A percentile compares a stretch with the other conserved stretches of the same genome.
Evolutionary conservation across 2,888 invertebrate species (phyloP).

Genomic region (Uropetala carovei): DNA sequence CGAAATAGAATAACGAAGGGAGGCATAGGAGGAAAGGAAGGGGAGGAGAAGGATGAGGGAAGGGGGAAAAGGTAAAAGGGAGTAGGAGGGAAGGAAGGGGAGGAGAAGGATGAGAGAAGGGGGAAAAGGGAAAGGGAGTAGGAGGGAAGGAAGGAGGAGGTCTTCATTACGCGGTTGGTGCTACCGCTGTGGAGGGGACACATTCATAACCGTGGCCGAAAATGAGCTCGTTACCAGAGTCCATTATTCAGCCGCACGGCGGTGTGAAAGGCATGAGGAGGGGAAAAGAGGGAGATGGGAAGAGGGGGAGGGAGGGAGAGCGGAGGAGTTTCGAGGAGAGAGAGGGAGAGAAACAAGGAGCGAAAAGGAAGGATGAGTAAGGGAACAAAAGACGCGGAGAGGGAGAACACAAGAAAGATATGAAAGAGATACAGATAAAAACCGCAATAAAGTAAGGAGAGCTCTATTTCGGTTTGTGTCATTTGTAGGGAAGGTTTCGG

Average conservation of each 20-base stretch:
- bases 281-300: background rate
- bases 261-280: background rate
- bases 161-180: slow-evolving; percentile 1
- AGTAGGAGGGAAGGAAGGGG: background rate
- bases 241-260: slow-evolving; percentile 15
- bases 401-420: background rate
- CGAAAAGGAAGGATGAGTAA: too few relatives aligned
- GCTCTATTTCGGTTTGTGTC: too few relatives aligned
- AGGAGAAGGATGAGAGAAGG: too few relatives aligned
- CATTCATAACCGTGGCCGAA: slow-evolving; percentile 30
- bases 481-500: too few relatives aligned
- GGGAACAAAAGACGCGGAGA: too few relatives aligned
- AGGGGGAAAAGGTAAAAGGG: too few relatives aligned
- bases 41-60: too few relatives aligned
- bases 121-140: too few relatives aligned
- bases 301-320: background rate
- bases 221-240: slow-evolving; percentile 35
- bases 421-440: background rate
- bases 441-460: background rate
- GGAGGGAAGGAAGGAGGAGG: background rate
- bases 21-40: background rate
- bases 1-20: slow-evolving; percentile 28
- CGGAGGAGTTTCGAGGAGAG: too few relatives aligned
- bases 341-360: too few relatives aligned
- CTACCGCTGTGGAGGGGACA: background rate